Evolutionary conservation across 2,888 invertebrate genomes (phyloP).

Genomic region (Adela reaumurella): DNA sequence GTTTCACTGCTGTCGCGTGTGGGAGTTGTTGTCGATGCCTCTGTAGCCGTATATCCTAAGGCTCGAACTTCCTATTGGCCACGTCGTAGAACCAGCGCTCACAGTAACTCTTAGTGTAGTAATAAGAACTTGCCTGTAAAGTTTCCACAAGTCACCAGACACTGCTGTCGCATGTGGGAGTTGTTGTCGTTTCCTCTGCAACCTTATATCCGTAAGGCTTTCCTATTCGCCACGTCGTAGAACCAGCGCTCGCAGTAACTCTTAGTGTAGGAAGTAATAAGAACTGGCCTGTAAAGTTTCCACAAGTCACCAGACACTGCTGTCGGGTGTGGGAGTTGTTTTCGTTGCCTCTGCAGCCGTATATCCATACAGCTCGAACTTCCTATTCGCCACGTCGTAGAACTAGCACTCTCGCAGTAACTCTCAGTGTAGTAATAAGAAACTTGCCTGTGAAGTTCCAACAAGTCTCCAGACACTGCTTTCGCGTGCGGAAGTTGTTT

Average conservation of each 20-base stretch:
- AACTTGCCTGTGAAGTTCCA: slow-evolving; percentile 41
- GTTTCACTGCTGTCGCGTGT: slow-evolving; percentile 67
- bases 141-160: slow-evolving; percentile 61
- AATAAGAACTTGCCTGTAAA: slow-evolving; percentile 44
- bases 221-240: slow-evolving; percentile 73
- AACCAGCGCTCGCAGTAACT: slow-evolving; percentile 80
- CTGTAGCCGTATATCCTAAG: slow-evolving; percentile 88
- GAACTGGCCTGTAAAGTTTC: slow-evolving; percentile 41
- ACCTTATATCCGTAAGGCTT: slow-evolving; percentile 84
- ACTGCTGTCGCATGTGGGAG: slow-evolving; percentile 70
- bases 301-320: slow-evolving; percentile 66
- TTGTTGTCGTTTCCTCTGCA: slow-evolving; percentile 89
- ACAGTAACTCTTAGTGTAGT: too few species aligned
- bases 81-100: slow-evolving; percentile 84
- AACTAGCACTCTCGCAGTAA: slow-evolving; percentile 79
- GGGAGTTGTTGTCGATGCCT: slow-evolving; percentile 86
- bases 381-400: slow-evolving; percentile 73
- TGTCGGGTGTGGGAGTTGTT: slow-evolving; percentile 80
- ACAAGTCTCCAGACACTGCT: slow-evolving; percentile 67
- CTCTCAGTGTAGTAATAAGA: slow-evolving; percentile 27
- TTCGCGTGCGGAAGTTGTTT: slow-evolving; percentile 78
- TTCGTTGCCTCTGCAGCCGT: slow-evolving; percentile 86
- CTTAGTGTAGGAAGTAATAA: slow-evolving; percentile 9
- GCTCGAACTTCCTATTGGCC: slow-evolving; percentile 65
- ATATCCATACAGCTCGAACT: slow-evolving; percentile 82